phyloP scores from a whole-genome alignment of 2,888 invertebrate genomes.

The Deilephila elpenor region DNA sequence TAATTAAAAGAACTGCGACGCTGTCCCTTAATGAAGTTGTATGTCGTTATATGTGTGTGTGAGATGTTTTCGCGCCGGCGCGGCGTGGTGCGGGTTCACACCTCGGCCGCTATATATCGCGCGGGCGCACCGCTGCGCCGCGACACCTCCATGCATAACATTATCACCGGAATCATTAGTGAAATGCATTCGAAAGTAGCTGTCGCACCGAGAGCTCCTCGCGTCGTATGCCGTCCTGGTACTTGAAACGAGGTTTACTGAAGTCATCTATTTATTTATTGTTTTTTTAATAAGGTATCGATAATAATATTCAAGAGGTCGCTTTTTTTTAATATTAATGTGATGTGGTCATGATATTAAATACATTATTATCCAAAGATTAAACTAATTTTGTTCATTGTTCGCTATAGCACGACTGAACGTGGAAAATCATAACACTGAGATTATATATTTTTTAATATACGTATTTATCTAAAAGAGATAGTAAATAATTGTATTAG shows the following conservation, averaged over 20 bases:
- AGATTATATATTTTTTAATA: too few relatives aligned
- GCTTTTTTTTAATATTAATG: too few relatives aligned
- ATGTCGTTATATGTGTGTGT: not conserved
- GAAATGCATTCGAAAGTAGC: not conserved
- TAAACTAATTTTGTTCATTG: too few relatives aligned
- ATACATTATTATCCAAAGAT: too few relatives aligned
- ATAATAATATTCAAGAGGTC: too few relatives aligned
- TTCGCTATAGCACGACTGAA: too few relatives aligned
- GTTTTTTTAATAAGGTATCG: too few relatives aligned
- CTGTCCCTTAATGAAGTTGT: constrained; percentile 8
- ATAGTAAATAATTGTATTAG: too few relatives aligned
- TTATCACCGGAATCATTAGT: constrained; percentile 58
- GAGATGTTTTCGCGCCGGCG: constrained; percentile 13
- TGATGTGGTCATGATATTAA: too few relatives aligned
- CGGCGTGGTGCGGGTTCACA: constrained; percentile 33
- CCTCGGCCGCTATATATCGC: constrained; percentile 42
- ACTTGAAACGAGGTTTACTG: not conserved
- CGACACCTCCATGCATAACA: constrained; percentile 64
- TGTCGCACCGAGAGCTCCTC: not conserved
- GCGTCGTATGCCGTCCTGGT: not conserved
- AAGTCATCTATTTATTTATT: not conserved
- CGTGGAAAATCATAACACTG: too few relatives aligned
- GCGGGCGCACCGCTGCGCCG: constrained; percentile 39
- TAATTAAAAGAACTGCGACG: not conserved
- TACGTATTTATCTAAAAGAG: too few relatives aligned